Evolutionary conservation across 1,140 invertebrate species (phyloP).

Genomic region (Pachypsylla venusta): DNA sequence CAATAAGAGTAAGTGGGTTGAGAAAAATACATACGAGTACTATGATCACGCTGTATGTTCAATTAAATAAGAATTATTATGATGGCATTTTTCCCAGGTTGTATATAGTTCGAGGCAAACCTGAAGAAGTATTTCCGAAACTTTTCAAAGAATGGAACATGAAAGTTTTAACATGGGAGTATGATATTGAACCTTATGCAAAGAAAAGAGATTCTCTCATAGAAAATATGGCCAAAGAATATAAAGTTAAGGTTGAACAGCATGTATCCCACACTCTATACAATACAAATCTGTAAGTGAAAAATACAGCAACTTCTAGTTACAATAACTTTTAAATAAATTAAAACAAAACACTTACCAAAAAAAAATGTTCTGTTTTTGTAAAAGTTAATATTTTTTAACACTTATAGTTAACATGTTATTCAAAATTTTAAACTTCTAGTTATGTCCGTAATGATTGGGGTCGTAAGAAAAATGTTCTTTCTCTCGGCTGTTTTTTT

Average conservation of each 20-base stretch:
- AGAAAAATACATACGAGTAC: conserved; percentile 31
- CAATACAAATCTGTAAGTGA: conserved; percentile 39
- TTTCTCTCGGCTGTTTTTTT: too few species aligned
- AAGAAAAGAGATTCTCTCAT: conserved; percentile 43
- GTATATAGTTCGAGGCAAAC: conserved; percentile 48
- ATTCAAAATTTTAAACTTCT: too few species aligned
- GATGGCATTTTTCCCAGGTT: conserved; percentile 33
- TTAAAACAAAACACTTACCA: too few species aligned
- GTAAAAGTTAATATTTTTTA: too few species aligned
- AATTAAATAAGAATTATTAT: conserved; percentile 9
- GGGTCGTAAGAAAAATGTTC: too few species aligned
- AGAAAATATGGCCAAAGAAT: conserved; percentile 38
- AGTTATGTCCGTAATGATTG: too few species aligned
- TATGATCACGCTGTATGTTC: background rate
- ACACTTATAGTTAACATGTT: too few species aligned
- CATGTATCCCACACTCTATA: conserved; percentile 54
- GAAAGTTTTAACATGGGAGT: conserved; percentile 46
- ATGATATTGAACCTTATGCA: conserved; percentile 55
- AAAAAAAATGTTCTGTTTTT: too few species aligned
- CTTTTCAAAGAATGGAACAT: conserved; percentile 53
- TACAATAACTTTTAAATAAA: too few species aligned
- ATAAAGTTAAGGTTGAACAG: conserved; percentile 41
- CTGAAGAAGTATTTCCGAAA: conserved; percentile 42
- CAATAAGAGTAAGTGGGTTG: background rate
- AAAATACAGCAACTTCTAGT: too few species aligned